Evolutionary conservation across 2,797 vertebrate species (phyloP).

Genomic region (Danionella dracula): DNA sequence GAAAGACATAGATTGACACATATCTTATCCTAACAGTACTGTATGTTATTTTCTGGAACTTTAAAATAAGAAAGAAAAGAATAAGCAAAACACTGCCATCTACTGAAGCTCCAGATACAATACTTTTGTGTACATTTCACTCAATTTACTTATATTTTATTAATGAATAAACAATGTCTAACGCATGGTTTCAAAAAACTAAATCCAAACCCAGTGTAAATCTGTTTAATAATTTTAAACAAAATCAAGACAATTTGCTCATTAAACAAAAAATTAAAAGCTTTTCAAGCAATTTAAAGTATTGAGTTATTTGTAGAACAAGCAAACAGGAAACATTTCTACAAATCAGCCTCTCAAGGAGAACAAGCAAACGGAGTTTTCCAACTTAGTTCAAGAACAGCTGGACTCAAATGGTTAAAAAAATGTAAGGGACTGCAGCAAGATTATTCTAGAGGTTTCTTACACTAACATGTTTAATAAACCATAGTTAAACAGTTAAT

Average conservation of each 20-base stretch:
- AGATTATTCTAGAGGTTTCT: not conserved
- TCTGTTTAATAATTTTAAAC: slow-evolving; percentile 8
- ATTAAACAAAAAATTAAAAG: not conserved
- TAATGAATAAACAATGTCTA: slow-evolving; percentile 37
- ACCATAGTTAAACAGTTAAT: too few relatives aligned
- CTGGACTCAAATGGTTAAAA: too few relatives aligned
- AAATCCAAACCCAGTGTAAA: slow-evolving; percentile 12
- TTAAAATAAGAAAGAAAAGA: too few relatives aligned
- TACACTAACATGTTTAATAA: too few relatives aligned
- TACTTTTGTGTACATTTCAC: slow-evolving; percentile 29
- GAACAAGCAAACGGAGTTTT: not conserved
- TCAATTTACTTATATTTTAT: too few relatives aligned
- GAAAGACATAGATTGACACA: too few relatives aligned
- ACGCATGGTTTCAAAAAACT: not conserved
- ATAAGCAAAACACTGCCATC: slow-evolving; percentile 13
- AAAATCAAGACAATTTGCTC: not conserved
- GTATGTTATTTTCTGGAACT: too few relatives aligned
- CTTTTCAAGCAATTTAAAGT: not conserved
- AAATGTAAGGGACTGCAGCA: not conserved
- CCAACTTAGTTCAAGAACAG: too few relatives aligned
- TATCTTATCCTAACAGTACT: too few relatives aligned
- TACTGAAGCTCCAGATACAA: not conserved
- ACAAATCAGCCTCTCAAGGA: not conserved
- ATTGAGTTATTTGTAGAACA: not conserved
- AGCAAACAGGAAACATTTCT: not conserved